A percentile compares a stretch with the other conserved stretches of the same genome.
Evolutionary conservation across 2,888 invertebrate species (phyloP).

Genomic region (Lysandra coridon): DNA sequence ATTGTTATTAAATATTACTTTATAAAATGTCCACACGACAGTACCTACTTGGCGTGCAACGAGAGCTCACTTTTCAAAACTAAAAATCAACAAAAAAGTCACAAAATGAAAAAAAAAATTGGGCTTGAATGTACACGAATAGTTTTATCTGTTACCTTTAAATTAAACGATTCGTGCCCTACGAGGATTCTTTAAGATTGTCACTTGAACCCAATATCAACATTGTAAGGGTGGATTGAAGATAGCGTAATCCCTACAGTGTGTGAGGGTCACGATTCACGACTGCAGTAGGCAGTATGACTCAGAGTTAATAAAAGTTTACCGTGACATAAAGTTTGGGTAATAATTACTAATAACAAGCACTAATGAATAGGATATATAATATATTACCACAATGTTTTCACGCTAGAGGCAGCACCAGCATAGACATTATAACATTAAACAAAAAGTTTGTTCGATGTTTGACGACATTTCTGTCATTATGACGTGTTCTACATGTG

Average conservation of each 20-base stretch:
- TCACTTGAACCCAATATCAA: conserved; percentile 2
- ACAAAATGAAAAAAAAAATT: neutral
- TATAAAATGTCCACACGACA: no score
- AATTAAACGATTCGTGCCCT: neutral
- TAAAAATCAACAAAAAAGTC: neutral
- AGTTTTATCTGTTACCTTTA: neutral
- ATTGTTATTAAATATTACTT: no score
- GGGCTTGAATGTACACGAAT: neutral
- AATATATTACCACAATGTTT: no score
- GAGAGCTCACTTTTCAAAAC: neutral
- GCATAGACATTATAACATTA: no score
- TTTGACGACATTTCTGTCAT: no score
- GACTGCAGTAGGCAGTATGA: neutral
- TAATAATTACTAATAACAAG: neutral
- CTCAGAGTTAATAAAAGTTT: conserved; percentile 13
- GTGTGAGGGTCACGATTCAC: neutral
- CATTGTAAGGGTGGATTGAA: conserved; percentile 19
- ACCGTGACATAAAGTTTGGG: conserved; percentile 15
- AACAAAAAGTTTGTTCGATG: no score
- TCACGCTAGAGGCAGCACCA: neutral
- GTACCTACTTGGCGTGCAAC: no score
- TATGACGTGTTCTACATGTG: no score
- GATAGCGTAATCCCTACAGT: conserved; percentile 14
- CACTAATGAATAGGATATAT: neutral
- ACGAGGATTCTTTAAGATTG: neutral